Conservation (phyloP, 2,113 vertebrate genomes). For the Sitta europaea region DNA sequence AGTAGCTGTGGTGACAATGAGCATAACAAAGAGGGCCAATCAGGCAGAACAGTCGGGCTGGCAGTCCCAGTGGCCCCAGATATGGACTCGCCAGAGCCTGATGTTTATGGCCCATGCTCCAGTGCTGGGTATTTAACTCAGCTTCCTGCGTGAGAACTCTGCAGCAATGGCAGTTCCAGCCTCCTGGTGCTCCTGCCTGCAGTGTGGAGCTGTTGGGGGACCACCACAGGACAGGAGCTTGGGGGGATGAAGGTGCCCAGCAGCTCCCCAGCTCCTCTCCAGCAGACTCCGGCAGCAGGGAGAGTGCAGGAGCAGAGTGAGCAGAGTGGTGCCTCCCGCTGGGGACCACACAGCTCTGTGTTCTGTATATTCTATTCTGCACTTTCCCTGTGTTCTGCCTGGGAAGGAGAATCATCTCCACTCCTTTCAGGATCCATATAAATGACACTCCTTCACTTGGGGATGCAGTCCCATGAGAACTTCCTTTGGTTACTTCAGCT, state of each 20-base stretch:
- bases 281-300: background rate
- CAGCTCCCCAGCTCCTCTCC: background rate
- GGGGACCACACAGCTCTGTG: background rate
- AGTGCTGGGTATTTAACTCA: background rate
- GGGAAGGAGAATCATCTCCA: background rate
- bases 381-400: background rate
- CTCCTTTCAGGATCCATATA: background rate
- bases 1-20: background rate
- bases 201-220: background rate
- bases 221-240: background rate
- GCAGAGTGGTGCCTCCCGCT: rapidly evolving
- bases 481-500: background rate
- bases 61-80: background rate
- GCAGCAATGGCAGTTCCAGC: background rate
- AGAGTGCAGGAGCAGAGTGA: background rate
- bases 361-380: no score
- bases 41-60: background rate
- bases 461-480: background rate
- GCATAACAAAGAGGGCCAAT: background rate
- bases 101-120: background rate
- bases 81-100: background rate
- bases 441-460: background rate
- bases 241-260: background rate
- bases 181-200: background rate
- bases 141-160: background rate